A percentile compares a stretch with the other conserved stretches of the same genome.
Evolutionary conservation across 2,797 vertebrate species (phyloP).

Genomic region (Nasua narica): DNA sequence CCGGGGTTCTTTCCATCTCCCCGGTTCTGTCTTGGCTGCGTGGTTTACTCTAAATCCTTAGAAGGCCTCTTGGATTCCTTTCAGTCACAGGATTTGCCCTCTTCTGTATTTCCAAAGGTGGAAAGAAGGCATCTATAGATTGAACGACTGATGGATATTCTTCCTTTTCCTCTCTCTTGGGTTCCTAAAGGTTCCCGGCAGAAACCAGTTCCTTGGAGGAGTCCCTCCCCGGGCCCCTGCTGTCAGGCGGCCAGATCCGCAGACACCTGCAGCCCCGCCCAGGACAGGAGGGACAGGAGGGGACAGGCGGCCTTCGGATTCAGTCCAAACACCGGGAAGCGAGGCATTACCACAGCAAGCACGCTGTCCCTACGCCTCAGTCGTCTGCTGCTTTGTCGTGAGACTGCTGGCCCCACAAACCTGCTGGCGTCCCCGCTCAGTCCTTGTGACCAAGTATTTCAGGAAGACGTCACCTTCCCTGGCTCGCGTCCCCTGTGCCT

Average conservation of each 20-base stretch:
- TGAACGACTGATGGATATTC: neutral
- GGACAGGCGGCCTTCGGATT: neutral
- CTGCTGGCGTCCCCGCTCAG: rapidly evolving
- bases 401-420: neutral
- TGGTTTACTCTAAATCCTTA: neutral
- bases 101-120: neutral
- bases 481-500: rapidly evolving
- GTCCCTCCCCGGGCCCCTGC: neutral
- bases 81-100: neutral
- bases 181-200: neutral
- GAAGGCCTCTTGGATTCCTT: neutral
- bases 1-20: neutral
- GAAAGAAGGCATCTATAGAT: neutral
- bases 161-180: neutral
- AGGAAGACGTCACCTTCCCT: neutral
- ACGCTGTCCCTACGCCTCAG: rapidly evolving
- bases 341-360: neutral
- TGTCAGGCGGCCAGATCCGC: neutral
- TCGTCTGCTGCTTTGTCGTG: too few relatives aligned
- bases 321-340: neutral
- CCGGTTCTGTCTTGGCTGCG: neutral
- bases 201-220: neutral
- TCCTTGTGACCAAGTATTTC: too few relatives aligned
- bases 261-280: neutral
- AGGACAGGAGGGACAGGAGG: neutral